Evolutionary conservation across 1,140 invertebrate species (phyloP).

Genomic region (Orchesella cincta): DNA sequence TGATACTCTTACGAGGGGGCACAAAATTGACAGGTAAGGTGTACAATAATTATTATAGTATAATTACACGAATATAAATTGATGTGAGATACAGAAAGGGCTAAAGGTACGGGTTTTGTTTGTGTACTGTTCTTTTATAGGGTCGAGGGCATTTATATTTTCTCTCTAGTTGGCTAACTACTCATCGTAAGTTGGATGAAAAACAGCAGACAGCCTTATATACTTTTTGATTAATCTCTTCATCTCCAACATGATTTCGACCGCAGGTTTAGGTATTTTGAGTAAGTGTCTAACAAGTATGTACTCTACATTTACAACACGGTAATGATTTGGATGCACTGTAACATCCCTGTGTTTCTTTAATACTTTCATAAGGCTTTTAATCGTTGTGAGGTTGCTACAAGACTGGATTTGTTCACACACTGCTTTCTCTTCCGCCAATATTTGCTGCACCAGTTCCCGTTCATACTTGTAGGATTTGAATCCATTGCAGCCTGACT

Average conservation of each 20-base stretch:
- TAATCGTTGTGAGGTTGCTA: background rate
- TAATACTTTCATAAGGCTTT: background rate
- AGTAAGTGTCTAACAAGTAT: background rate
- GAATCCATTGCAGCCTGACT: background rate
- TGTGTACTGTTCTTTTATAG: too few relatives aligned
- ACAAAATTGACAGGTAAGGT: too few relatives aligned
- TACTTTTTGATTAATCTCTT: constrained; percentile 18
- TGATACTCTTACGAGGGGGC: too few relatives aligned
- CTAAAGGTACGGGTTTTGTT: too few relatives aligned
- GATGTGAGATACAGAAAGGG: too few relatives aligned
- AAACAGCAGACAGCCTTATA: background rate
- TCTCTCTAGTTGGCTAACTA: too few relatives aligned
- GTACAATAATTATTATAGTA: too few relatives aligned
- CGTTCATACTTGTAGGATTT: constrained; percentile 2
- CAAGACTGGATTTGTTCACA: background rate
- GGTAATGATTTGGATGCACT: constrained; percentile 17
- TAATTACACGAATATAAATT: too few relatives aligned
- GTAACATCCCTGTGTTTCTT: background rate
- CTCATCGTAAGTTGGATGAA: constrained; percentile 22
- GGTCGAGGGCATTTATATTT: too few relatives aligned
- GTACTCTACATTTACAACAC: background rate
- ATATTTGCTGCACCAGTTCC: background rate
- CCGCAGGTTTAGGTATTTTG: background rate
- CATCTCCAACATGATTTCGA: background rate
- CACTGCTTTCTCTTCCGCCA: background rate